Conservation (phyloP, 1,140 invertebrate species). For the Aplysia californica region DNA sequence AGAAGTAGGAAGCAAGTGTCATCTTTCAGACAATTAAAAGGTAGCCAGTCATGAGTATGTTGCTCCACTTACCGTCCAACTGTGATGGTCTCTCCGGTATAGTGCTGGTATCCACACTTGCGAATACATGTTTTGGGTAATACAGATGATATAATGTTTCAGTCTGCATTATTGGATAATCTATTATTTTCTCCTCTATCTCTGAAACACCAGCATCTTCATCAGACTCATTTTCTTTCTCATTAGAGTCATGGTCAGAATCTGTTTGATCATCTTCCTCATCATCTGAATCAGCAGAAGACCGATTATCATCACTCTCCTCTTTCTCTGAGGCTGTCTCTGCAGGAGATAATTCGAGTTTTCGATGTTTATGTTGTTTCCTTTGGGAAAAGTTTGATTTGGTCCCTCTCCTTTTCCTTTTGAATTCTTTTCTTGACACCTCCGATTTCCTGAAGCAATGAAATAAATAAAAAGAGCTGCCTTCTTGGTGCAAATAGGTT, state of each 20-base stretch:
- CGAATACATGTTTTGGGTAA: conserved; percentile 17
- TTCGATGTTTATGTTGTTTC: conserved; percentile 13
- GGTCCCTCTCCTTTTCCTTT: not conserved
- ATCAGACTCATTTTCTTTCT: not conserved
- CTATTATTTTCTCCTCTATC: conserved; percentile 10
- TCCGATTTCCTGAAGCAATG: conserved; percentile 4
- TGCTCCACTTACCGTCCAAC: conserved; percentile 16
- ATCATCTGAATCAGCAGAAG: not conserved
- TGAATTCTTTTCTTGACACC: not conserved
- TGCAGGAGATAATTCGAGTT: not conserved
- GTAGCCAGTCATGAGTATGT: too few species aligned
- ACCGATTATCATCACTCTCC: not conserved
- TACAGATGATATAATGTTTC: conserved; percentile 28
- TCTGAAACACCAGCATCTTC: not conserved
- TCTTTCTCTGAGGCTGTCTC: not conserved
- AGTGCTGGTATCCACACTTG: too few species aligned
- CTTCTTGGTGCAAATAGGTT: too few species aligned
- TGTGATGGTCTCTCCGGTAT: too few species aligned
- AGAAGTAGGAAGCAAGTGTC: too few species aligned
- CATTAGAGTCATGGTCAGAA: not conserved
- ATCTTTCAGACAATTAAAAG: too few species aligned
- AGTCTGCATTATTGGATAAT: conserved; percentile 28
- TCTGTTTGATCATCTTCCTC: conserved; percentile 9
- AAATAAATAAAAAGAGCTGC: not conserved
- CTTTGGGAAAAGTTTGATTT: conserved; percentile 1